These are phyloP conservation scores for Hipposideros armiger DNA, from an alignment of 2,113 vertebrate genomes.

Conservation along the genomic window DNA sequence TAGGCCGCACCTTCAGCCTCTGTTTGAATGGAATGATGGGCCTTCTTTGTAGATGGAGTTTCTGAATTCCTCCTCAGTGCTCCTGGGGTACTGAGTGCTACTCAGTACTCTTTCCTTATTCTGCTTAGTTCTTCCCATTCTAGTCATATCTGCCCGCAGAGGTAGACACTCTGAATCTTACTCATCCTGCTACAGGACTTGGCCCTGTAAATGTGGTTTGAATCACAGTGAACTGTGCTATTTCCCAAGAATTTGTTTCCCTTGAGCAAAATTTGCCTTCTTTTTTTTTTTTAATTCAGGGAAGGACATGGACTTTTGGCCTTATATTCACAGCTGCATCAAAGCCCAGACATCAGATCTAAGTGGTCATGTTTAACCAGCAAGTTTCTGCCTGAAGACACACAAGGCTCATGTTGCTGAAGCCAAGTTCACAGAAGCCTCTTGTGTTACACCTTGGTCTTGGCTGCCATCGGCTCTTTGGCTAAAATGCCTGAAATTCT, in stretches of 20 bases:
- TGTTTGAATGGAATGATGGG: not conserved
- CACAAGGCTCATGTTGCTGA: not conserved
- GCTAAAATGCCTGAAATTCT: not conserved
- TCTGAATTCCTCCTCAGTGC: not conserved
- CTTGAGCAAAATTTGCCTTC: not conserved
- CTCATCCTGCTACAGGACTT: not conserved
- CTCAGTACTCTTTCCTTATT: not conserved
- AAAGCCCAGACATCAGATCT: not conserved
- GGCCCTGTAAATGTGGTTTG: not conserved
- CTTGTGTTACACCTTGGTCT: not conserved
- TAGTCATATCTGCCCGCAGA: not conserved
- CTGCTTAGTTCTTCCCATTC: not conserved
- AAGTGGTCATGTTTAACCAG: not conserved
- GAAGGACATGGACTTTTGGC: not conserved
- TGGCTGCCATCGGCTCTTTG: not conserved
- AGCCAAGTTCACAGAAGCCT: not conserved
- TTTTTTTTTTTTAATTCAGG: not conserved
- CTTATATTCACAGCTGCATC: not conserved
- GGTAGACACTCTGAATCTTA: not conserved
- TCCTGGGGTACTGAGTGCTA: not conserved
- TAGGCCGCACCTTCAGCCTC: not conserved
- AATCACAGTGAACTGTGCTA: conserved; percentile 27
- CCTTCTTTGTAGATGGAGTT: not conserved
- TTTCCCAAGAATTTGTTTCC: conserved; percentile 36
- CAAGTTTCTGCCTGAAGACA: not conserved